These are phyloP conservation scores for Leptopilina boulardi DNA, from an alignment of 1,140 invertebrate genomes.

Conservation along the genomic window DNA sequence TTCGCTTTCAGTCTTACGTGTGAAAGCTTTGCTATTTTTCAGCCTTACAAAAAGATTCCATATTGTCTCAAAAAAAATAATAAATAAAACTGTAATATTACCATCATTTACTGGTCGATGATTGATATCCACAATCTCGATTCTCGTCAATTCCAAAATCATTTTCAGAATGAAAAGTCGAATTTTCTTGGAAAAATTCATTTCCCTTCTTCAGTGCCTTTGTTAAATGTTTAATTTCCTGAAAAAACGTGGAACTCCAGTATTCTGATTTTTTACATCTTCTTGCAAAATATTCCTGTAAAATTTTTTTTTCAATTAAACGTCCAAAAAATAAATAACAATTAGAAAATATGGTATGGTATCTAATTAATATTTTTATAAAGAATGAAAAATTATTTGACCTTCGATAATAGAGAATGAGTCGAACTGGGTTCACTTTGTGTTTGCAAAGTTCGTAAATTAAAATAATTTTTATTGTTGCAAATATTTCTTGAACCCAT, in stretches of 20 bases:
- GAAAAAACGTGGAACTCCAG: conserved; percentile 57
- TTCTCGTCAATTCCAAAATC: conserved; percentile 54
- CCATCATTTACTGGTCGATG: conserved; percentile 63
- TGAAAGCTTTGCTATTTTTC: no score
- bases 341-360: neutral
- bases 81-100: neutral
- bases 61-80: neutral
- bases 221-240: conserved; percentile 56
- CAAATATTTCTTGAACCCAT: conserved; percentile 44
- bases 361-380: conserved; percentile 2
- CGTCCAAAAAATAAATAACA: conserved; percentile 34
- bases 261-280: conserved; percentile 8
- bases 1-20: no score
- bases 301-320: no score
- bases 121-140: conserved; percentile 64
- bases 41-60: neutral
- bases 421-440: conserved; percentile 39
- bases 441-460: neutral
- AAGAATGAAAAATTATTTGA: neutral
- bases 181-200: conserved; percentile 40
- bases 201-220: conserved; percentile 53
- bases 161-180: conserved; percentile 37
- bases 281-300: conserved; percentile 50
- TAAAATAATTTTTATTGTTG: conserved; percentile 5
- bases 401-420: neutral